Evolutionary conservation across 2,113 vertebrate genomes (phyloP), one percentile per base, ranked within the genome.

Genomic region (Eira barbara): DNA sequence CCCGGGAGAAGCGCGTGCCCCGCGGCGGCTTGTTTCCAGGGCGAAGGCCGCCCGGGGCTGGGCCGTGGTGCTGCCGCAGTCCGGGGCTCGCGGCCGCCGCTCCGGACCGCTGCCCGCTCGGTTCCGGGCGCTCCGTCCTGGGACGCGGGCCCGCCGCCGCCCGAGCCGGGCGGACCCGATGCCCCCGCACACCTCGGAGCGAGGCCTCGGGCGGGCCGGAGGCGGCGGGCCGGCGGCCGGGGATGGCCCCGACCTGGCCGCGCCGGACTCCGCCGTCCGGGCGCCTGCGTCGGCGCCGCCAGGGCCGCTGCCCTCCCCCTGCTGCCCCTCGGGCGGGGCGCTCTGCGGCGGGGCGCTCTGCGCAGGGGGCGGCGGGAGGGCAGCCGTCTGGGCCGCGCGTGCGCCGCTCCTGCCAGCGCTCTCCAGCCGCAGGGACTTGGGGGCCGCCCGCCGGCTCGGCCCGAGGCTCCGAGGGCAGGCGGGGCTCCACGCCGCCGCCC

Each of bases 241-340:
- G 1, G 9, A 8, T 4, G 71, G 69, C 5, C 18, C 12, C 5
- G 12, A 69, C 18, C 52, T 47, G 27, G 4, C 15, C 2, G 17
- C 15, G 11, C 7, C 4, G 14, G 52, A 34, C 27, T 2, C 0
- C 67, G 25, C 25, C 21, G 69, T 25, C 12, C 1, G 4, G 3
- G 23, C 10, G 1, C 79, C 39, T 9, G 7, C 3, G 55, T 61
- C 4, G 59, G 45, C 63, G 29, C 10, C 0, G 20, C 71, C 17
- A 4, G 7, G 45, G 61, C 47, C 6, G 9, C 69, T 12, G 42
- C n/a, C 55, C 7, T 13, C 1, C 15, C 39, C 42, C 25, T 15
- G 63, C 29, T 15, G 63, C 29, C 13, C 14, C 13, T 31, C 63
- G 29, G 63, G 29, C 13, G 61, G 11, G 61, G 61, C 12, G 25